These are phyloP conservation scores for Hesperophylax magnus DNA, from an alignment of 1,140 invertebrate species.

Conservation along the genomic window DNA sequence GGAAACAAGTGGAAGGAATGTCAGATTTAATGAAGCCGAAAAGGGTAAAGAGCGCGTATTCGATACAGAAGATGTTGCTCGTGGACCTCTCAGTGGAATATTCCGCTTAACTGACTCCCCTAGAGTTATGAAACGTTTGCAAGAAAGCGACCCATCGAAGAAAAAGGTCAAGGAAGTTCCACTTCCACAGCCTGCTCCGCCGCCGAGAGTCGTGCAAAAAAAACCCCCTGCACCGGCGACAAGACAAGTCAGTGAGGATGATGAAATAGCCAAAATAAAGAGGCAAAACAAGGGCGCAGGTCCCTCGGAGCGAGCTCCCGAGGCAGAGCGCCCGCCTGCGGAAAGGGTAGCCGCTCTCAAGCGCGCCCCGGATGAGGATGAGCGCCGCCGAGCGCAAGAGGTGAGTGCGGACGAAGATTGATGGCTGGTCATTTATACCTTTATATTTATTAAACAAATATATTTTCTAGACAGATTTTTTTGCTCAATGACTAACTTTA, in stretches of 20 bases:
- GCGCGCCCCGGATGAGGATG: conserved; percentile 57
- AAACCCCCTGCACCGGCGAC: conserved; percentile 69
- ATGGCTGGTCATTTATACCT: conserved; percentile 48
- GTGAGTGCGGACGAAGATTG: conserved; percentile 76
- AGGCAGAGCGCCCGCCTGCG: conserved; percentile 71
- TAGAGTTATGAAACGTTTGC: conserved; percentile 88
- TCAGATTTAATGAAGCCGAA: conserved; percentile 73
- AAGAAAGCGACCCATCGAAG: conserved; percentile 84
- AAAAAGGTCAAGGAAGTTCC: conserved; percentile 80
- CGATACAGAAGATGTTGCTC: conserved; percentile 90
- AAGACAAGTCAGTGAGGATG: conserved; percentile 88
- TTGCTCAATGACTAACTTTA: conserved; percentile 47
- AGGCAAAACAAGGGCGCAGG: conserved; percentile 86
- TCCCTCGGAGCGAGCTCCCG: conserved; percentile 69
- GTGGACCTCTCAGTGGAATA: conserved; percentile 91
- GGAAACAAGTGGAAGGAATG: conserved; percentile 72
- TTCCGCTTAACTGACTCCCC: conserved; percentile 91
- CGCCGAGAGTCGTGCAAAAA: conserved; percentile 68
- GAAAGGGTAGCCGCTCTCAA: conserved; percentile 69
- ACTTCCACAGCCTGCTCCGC: conserved; percentile 69
- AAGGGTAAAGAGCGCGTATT: conserved; percentile 81
- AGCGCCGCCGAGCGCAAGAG: conserved; percentile 73
- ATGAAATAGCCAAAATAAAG: conserved; percentile 91
- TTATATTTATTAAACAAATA: background rate
- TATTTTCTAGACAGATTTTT: conserved; percentile 25